Percentiles rank a stretch among this genome's conserved stretches.
Evolutionary conservation across 2,797 vertebrate species (phyloP).

Genomic region (Peromyscus eremicus): DNA sequence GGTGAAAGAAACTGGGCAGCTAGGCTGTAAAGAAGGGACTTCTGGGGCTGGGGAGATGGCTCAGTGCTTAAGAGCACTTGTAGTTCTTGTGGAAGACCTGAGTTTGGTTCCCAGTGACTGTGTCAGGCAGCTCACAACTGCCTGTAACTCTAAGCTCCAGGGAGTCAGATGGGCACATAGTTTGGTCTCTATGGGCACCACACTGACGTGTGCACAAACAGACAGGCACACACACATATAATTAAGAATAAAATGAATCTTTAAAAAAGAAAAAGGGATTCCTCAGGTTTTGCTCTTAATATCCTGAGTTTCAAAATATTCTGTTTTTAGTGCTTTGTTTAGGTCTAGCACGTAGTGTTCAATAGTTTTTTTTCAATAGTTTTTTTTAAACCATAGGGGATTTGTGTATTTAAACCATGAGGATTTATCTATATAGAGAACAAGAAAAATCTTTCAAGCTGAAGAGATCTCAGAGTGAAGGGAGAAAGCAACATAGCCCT

Average conservation of each 20-base stretch:
- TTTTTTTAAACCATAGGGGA: neutral
- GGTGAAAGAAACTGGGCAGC: neutral
- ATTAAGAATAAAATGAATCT: neutral
- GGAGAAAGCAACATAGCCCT: neutral
- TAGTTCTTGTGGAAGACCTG: neutral
- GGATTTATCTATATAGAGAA: slow-evolving; percentile 19
- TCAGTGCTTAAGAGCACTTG: neutral
- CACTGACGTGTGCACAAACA: no score
- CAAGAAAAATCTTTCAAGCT: neutral
- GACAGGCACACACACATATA: neutral
- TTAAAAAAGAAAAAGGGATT: neutral
- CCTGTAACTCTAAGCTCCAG: no score
- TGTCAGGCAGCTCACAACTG: neutral
- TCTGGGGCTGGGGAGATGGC: neutral
- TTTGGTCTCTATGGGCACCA: neutral
- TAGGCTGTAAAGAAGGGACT: neutral
- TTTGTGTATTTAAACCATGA: neutral
- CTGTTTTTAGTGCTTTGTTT: neutral
- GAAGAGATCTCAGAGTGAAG: slow-evolving; percentile 34
- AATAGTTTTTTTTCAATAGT: neutral
- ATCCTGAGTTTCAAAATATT: neutral
- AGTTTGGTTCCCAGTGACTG: neutral
- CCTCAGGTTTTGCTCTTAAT: slow-evolving; percentile 32
- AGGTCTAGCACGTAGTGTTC: neutral
- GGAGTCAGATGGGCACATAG: no score